These are phyloP conservation scores for Drosophila ficusphila DNA, from an alignment of 1,140 invertebrate genomes.

Conservation along the genomic window DNA sequence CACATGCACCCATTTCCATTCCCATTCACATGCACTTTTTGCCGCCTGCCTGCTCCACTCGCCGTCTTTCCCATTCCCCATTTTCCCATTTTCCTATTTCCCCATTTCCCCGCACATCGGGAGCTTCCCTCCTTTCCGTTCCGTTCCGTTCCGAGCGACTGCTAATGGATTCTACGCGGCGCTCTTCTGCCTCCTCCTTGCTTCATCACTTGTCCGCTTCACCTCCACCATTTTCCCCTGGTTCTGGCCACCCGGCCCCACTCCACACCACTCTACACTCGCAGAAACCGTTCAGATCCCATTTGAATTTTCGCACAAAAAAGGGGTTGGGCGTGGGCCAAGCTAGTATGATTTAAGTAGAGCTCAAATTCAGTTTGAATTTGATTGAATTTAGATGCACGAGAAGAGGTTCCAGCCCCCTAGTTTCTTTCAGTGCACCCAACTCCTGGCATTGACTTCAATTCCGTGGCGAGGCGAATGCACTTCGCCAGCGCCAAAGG, in stretches of 20 bases:
- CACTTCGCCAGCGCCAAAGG: slow-evolving; percentile 69
- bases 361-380: no score
- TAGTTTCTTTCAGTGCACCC: background rate
- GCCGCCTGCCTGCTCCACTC: slow-evolving; percentile 4
- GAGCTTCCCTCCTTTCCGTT: slow-evolving; percentile 1
- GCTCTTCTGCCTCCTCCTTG: slow-evolving; percentile 51
- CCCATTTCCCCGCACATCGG: background rate
- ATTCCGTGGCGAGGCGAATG: slow-evolving; percentile 59
- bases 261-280: slow-evolving; percentile 4
- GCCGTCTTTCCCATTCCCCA: background rate
- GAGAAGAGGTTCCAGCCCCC: no score
- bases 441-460: slow-evolving; percentile 51
- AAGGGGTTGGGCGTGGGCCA: no score
- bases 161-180: slow-evolving; percentile 62
- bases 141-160: slow-evolving; percentile 22
- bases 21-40: slow-evolving; percentile 47
- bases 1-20: slow-evolving; percentile 58
- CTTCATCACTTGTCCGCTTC: slow-evolving; percentile 43
- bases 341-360: no score
- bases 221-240: background rate
- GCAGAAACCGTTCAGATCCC: background rate
- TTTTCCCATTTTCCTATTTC: slow-evolving; percentile 19
- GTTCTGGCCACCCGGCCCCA: slow-evolving; percentile 24
- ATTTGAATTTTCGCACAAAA: background rate
- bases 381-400: no score